A percentile compares a stretch with the other conserved stretches of the same genome.
Evolutionary conservation across 2,113 vertebrate species (phyloP).

Genomic region (Cyanistes caeruleus): DNA sequence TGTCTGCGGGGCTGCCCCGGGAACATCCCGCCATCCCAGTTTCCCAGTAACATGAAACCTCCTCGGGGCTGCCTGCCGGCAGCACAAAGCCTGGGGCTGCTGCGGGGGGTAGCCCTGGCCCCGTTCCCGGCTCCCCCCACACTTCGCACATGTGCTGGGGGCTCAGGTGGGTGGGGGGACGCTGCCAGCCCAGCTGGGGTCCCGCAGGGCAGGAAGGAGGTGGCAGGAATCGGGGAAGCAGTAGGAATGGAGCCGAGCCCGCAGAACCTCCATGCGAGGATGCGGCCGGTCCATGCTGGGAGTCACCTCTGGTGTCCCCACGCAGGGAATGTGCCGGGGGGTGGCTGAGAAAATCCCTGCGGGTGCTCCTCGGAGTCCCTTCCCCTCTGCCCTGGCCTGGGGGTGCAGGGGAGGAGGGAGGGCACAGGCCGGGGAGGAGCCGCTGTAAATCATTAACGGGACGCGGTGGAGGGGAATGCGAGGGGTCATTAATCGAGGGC

Average conservation of each 20-base stretch:
- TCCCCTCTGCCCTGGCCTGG: neutral
- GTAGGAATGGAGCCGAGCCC: fast-evolving
- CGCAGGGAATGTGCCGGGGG: neutral
- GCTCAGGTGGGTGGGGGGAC: neutral
- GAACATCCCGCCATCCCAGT: slow-evolving; percentile 35
- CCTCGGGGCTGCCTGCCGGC: slow-evolving; percentile 18
- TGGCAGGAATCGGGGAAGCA: neutral
- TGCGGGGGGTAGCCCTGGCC: neutral
- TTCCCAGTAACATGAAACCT: slow-evolving; percentile 66
- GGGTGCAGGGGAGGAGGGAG: neutral
- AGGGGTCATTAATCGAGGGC: neutral
- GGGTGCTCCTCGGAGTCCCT: neutral
- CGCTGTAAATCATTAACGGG: neutral
- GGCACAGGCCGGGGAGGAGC: neutral
- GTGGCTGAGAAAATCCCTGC: neutral
- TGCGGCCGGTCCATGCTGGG: fast-evolving
- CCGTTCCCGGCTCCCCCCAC: neutral
- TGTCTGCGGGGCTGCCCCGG: slow-evolving; percentile 34
- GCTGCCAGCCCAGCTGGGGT: neutral
- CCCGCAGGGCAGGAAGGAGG: neutral
- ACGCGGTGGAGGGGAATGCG: neutral
- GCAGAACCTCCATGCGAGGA: fast-evolving
- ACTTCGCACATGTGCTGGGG: neutral
- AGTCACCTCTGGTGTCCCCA: neutral
- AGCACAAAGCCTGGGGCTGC: slow-evolving; percentile 29